A percentile compares a stretch with the other conserved stretches of the same genome.
Evolutionary conservation across 2,797 vertebrate species (phyloP).

Genomic region (Falco berigora): DNA sequence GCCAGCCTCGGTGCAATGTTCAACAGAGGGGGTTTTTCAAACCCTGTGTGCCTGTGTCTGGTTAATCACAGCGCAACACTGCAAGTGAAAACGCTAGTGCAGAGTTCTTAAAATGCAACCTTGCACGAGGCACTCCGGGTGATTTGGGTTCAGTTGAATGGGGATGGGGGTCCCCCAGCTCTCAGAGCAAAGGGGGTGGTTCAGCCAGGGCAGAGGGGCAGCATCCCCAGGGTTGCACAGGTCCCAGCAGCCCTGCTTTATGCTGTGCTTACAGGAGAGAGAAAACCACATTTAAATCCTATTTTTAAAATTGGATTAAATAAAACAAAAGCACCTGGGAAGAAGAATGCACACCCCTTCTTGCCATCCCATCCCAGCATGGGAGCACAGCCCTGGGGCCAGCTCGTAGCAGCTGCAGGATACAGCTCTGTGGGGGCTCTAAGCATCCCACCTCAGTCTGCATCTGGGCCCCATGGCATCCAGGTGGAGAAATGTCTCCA

Average conservation of each 20-base stretch:
- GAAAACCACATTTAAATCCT: neutral
- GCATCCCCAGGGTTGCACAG: rapidly evolving
- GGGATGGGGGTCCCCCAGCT: neutral
- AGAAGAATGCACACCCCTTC: neutral
- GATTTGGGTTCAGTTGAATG: rapidly evolving
- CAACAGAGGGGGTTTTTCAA: neutral
- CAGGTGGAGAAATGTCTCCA: rapidly evolving
- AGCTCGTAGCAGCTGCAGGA: neutral
- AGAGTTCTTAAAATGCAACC: neutral
- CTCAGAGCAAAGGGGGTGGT: neutral
- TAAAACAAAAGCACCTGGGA: neutral
- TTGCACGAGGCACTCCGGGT: rapidly evolving
- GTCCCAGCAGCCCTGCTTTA: rapidly evolving
- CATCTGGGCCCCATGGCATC: rapidly evolving
- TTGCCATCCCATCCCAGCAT: rapidly evolving
- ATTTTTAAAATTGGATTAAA: too few species aligned
- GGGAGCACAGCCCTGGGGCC: neutral
- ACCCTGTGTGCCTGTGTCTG: neutral
- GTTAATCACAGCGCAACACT: neutral
- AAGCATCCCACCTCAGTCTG: neutral
- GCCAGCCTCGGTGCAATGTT: constrained; percentile 32
- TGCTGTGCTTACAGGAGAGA: neutral
- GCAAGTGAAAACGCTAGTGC: neutral
- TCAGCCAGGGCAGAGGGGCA: neutral
- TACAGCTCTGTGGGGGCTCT: neutral